A percentile compares a stretch with the other conserved stretches of the same genome.
phyloP scores from a whole-genome alignment of 2,113 vertebrate genomes.

The Takifugu flavidus region DNA sequence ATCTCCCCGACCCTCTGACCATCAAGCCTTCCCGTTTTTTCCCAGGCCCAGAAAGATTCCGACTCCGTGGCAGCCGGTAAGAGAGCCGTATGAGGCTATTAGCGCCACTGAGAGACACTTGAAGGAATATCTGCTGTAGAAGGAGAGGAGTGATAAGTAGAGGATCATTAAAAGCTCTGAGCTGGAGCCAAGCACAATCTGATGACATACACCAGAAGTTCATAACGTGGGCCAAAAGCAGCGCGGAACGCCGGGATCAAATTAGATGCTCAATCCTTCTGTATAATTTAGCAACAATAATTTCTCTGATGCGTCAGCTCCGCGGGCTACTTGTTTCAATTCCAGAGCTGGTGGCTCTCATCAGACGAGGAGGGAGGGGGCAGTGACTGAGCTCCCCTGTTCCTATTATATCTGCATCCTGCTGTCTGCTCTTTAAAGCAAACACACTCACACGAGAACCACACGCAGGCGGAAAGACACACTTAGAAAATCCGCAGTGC shows the following conservation, averaged over 20 bases:
- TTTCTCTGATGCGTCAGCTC: conserved; percentile 51
- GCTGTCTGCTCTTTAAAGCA: conserved; percentile 53
- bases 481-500: conserved; percentile 57
- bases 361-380: conserved; percentile 48
- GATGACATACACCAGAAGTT: conserved; percentile 54
- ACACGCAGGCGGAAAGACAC: conserved; percentile 32
- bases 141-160: conserved; percentile 56
- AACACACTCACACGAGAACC: conserved; percentile 23
- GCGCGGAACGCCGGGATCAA: conserved; percentile 46
- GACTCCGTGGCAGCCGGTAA: not conserved
- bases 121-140: conserved; percentile 36
- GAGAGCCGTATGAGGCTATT: conserved; percentile 24
- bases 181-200: conserved; percentile 53
- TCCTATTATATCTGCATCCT: conserved; percentile 72
- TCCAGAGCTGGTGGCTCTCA: conserved; percentile 42
- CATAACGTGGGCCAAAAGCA: conserved; percentile 49
- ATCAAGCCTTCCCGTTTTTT: conserved; percentile 61
- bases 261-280: conserved; percentile 55
- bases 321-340: conserved; percentile 54
- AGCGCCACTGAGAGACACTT: conserved; percentile 36
- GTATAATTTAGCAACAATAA: conserved; percentile 62
- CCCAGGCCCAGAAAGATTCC: conserved; percentile 39
- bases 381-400: conserved; percentile 67
- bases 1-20: conserved; percentile 55
- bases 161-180: conserved; percentile 57